Base-by-base conservation (phyloP, 2,888 invertebrate genomes). In the Hylaea fasciaria region DNA sequence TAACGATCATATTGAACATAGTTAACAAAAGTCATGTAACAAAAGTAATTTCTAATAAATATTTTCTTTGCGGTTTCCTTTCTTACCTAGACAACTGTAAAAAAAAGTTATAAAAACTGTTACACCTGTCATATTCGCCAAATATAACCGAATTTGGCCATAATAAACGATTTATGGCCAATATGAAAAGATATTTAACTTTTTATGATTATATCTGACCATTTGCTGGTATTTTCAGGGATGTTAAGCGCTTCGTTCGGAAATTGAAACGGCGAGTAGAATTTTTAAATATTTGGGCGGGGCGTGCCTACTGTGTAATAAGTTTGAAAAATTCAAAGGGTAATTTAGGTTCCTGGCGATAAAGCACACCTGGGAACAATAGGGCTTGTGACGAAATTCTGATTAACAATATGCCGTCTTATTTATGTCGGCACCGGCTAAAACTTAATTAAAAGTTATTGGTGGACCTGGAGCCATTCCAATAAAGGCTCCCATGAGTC, bases 281-380 rank as follows among this genome's bases (percentile, higher is more conserved):
- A 62, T 62, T 62, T 62, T 52, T 56, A 52, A 62, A 45, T 48
- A 63, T 53, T n/a, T 32, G 32, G 37, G 54, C 28, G 28, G 4
- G 10, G 32, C 32, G 22, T 32, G 10, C 32, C 32, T 32, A 32
- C 32, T 9, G 32, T 28, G 57, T 62, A 64, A 73, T 64, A 69
- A 62, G 63, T 53, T 48, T 58, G 35, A 62, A 75, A 77, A 73
- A 77, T 77, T 78, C 70, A 74, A 74, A 76, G 66, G 71, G 70
- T 69, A 63, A 72, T 73, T 73, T 67, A 64, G 68, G 50, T 53
- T 53, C 54, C 49, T 58, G 57, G 62, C 51, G 59, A 70, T 80
- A 72, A 78, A 74, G 63, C 57, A 71, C 79, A 80, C 78, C 76
- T 78, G 78, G 67, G 61, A 54, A 41, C 57, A 10, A 45, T 43